Base-by-base conservation (phyloP, 2,888 invertebrate genomes). In the Drosophila nr. perissopoda region DNA sequence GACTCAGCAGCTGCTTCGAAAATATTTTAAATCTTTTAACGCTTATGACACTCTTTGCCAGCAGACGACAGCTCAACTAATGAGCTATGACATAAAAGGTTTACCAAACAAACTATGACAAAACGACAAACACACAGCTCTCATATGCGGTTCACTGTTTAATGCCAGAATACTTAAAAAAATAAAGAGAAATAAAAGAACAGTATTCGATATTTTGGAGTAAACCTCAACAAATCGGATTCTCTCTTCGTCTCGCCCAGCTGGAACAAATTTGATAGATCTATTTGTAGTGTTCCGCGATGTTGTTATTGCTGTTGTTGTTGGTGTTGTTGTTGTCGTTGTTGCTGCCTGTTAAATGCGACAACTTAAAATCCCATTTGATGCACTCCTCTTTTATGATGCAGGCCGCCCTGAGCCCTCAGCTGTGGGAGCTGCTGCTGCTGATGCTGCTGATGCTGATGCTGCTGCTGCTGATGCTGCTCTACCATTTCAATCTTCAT, bases 321-420 rank as follows among this genome's bases (percentile, higher is more conserved):
- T 16, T 62, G 38, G 10, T 62, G 58, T 21, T 64, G 53, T 13
- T 56, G 57, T 45, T 42, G 58, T n/a, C 63, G 63, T 21, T 69
- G 53, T 21, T 74, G 75, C 72, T 73, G 88, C 83, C 87, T 89
- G 83, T 80, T 90, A 86, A 90, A 89, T 88, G 90, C 82, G 79
- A 88, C 90, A 89, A 88, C 89, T 91, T 89, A 82, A 91, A 91
- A 84, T 91, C 90, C 90, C 91, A 91, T 91, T 90, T 88, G 89
- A 91, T 88, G 83, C 90, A 91, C 82, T 90, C 87, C 78, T 85
- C 82, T 83, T 90, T 88, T 90, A 86, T 89, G 78, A 75, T 79
- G 88, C 58, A 67, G 57, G 59, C 74, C 61, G 67, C 78, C 49
- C 61, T 27, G 48, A 45, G 48, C 72, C 45, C 58, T 56, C 51